A percentile compares a stretch with the other conserved stretches of the same genome.
Conservation (phyloP, 2,888 invertebrate genomes). For the Seira ritae region DNA sequence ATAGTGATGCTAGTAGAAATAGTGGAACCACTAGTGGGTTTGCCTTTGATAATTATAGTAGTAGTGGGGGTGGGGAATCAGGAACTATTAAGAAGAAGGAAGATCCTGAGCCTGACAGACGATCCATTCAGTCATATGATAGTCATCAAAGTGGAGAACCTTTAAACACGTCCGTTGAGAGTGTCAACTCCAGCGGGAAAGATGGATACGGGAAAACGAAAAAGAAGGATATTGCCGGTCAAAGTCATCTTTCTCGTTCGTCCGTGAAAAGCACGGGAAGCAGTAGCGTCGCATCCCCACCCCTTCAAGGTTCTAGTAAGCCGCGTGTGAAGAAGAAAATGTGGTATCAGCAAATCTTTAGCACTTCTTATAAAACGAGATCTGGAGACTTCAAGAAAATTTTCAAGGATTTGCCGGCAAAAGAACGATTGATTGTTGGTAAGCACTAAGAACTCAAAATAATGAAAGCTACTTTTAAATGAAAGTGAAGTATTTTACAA, state of each 20-base stretch:
- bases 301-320: constrained; percentile 26
- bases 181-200: constrained; percentile 39
- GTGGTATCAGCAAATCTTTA: constrained; percentile 74
- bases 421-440: constrained; percentile 96
- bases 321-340: constrained; percentile 73
- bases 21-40: constrained; percentile 44
- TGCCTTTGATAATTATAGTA: constrained; percentile 36
- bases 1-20: constrained; percentile 57
- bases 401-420: constrained; percentile 93
- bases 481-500: no score
- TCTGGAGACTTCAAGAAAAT: constrained; percentile 94
- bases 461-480: no score
- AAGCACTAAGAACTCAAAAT: constrained; percentile 73
- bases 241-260: neutral
- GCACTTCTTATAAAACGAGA: constrained; percentile 93
- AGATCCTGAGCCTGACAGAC: constrained; percentile 19
- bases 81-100: constrained; percentile 8
- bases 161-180: constrained; percentile 52
- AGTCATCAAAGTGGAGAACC: constrained; percentile 55
- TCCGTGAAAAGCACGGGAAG: neutral
- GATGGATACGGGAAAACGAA: neutral
- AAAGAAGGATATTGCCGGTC: neutral
- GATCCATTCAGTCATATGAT: constrained; percentile 46
- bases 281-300: constrained; percentile 15
- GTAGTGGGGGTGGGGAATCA: neutral